These are phyloP conservation scores for Anguilla rostrata DNA, from an alignment of 2,113 vertebrate species.

Conservation along the genomic window DNA sequence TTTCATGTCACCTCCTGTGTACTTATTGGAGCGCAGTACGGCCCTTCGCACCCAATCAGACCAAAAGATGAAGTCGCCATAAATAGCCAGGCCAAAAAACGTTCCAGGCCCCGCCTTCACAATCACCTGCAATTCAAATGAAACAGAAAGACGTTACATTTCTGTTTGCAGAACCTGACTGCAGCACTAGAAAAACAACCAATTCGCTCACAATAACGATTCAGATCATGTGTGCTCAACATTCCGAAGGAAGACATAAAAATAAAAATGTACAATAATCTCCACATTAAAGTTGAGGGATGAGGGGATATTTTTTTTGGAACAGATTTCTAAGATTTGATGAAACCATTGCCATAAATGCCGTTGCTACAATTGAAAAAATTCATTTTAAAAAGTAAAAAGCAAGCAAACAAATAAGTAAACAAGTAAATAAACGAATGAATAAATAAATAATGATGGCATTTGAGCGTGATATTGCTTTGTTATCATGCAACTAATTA, in stretches of 20 bases:
- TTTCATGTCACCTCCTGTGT: conserved; percentile 80
- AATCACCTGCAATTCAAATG: conserved; percentile 71
- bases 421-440: background rate
- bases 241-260: background rate
- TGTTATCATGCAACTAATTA: background rate
- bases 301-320: background rate
- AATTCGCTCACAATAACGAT: conserved; percentile 13
- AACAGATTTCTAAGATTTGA: background rate
- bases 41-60: conserved; percentile 81
- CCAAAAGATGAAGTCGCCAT: conserved; percentile 85
- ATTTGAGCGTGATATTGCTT: background rate
- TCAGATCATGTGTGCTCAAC: background rate
- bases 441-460: background rate
- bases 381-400: background rate
- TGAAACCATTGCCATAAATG: background rate
- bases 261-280: too few relatives aligned
- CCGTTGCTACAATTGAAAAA: background rate
- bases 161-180: background rate
- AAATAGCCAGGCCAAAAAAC: conserved; percentile 80
- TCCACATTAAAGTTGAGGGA: too few relatives aligned
- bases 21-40: conserved; percentile 82
- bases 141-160: conserved; percentile 14
- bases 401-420: background rate
- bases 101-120: conserved; percentile 81
- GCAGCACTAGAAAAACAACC: background rate